A percentile compares a stretch with the other conserved stretches of the same genome.
Conservation (phyloP, 2,888 invertebrate genomes). For the Esperia sulphurella region DNA sequence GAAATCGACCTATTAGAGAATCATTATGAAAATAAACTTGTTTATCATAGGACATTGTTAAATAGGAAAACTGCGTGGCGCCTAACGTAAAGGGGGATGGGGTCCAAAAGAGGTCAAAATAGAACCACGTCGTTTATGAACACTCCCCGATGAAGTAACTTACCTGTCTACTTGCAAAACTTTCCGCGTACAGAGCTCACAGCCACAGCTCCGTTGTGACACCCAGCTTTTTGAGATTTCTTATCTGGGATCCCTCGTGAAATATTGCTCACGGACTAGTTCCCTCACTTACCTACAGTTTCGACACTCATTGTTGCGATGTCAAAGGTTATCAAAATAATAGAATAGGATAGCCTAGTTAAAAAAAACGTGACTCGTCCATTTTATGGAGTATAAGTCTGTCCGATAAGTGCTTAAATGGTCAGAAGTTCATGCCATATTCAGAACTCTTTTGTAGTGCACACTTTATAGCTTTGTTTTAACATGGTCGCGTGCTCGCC, state of each 20-base stretch:
- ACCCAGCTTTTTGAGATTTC: slow-evolving; percentile 58
- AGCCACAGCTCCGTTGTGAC: slow-evolving; percentile 53
- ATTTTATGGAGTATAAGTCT: slow-evolving; percentile 2
- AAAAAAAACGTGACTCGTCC: slow-evolving; percentile 15
- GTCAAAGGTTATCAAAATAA: slow-evolving; percentile 56
- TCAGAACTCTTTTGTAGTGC: neutral
- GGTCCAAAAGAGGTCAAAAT: no score
- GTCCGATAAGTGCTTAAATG: neutral
- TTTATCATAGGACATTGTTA: no score
- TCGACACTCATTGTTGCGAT: slow-evolving; percentile 44
- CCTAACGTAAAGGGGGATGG: no score
- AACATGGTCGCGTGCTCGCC: no score
- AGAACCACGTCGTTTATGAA: no score
- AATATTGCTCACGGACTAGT: slow-evolving; percentile 62
- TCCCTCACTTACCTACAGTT: slow-evolving; percentile 43
- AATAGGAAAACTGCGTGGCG: no score
- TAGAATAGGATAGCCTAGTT: slow-evolving; percentile 35
- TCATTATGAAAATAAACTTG: no score
- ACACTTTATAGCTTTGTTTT: no score
- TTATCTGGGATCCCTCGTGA: slow-evolving; percentile 59
- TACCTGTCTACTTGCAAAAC: slow-evolving; percentile 58
- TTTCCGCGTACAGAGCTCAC: slow-evolving; percentile 40
- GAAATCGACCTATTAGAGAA: no score
- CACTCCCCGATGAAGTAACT: slow-evolving; percentile 53
- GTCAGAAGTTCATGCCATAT: neutral